These are phyloP conservation scores for Drosophila neutralis DNA, from an alignment of 2,888 invertebrate genomes.

Conservation along the genomic window DNA sequence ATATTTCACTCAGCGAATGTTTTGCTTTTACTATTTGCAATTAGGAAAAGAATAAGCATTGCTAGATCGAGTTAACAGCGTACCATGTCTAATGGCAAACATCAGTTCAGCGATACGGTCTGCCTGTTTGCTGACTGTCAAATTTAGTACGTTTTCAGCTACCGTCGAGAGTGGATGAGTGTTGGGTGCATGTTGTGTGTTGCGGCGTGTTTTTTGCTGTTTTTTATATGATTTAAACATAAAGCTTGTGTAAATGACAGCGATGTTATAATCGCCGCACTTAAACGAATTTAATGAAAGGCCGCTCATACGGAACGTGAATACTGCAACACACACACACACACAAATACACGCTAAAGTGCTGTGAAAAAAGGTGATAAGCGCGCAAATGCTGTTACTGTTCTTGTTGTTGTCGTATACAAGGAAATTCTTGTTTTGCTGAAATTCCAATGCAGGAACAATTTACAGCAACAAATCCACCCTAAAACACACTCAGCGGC, in stretches of 20 bases:
- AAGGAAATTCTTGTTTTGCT: constrained; percentile 45
- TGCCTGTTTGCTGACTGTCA: constrained; percentile 19
- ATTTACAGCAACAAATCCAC: constrained; percentile 47
- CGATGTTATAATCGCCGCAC: constrained; percentile 19
- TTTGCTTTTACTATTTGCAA: background rate
- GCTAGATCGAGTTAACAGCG: background rate
- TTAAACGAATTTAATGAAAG: constrained; percentile 32
- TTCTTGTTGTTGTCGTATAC: constrained; percentile 13
- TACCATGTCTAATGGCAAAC: background rate
- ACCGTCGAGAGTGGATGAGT: constrained; percentile 46
- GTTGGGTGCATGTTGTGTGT: constrained; percentile 40
- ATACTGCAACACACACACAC: constrained; percentile 17
- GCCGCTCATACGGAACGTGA: constrained; percentile 34
- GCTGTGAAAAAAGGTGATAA: constrained; percentile 71
- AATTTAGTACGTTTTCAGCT: constrained; percentile 58
- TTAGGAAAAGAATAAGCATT: background rate
- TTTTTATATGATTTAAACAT: constrained; percentile 50
- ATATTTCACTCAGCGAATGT: background rate
- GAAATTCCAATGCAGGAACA: constrained; percentile 65
- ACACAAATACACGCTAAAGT: constrained; percentile 29
- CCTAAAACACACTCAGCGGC: constrained; percentile 42
- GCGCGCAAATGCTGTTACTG: constrained; percentile 53
- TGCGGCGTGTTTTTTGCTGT: constrained; percentile 41
- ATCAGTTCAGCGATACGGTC: constrained; percentile 25
- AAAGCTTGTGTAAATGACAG: constrained; percentile 37